Conservation (phyloP, 2,113 vertebrate species). For the Canis aureus region DNA sequence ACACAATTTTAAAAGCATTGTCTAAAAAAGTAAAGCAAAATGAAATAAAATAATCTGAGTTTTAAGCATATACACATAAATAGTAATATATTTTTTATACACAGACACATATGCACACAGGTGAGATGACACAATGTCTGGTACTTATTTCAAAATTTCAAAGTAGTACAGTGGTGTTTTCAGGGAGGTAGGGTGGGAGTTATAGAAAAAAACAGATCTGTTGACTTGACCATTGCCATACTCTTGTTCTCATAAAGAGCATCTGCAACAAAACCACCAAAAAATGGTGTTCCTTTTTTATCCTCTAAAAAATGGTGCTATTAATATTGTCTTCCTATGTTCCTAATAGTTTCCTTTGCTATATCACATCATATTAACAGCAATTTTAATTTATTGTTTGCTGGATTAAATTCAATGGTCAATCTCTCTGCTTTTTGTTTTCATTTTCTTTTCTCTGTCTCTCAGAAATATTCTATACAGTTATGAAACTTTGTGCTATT, state of each 20-base stretch:
- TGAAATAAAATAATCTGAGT: not conserved
- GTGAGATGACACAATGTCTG: not conserved
- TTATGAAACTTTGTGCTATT: not conserved
- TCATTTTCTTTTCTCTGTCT: not conserved
- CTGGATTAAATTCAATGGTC: not conserved
- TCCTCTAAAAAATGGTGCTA: not conserved
- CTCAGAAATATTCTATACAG: not conserved
- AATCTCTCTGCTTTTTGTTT: not conserved
- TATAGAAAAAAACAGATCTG: not conserved
- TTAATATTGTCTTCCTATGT: not conserved
- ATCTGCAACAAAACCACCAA: not conserved
- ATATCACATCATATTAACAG: not conserved
- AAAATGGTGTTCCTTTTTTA: not conserved
- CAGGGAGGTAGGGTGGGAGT: not conserved
- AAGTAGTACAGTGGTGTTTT: not conserved
- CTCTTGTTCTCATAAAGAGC: not conserved
- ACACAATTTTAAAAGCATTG: not conserved
- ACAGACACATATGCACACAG: not conserved
- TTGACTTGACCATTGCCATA: not conserved
- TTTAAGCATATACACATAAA: not conserved
- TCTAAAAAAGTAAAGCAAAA: not conserved
- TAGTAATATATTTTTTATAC: not conserved
- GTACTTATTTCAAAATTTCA: not conserved
- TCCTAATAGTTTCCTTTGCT: not conserved
- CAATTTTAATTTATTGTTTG: not conserved